Evolutionary conservation across 2,888 invertebrate genomes (phyloP), one percentile per base, ranked within the genome.

Genomic region (Noctuana brunneofusca): DNA sequence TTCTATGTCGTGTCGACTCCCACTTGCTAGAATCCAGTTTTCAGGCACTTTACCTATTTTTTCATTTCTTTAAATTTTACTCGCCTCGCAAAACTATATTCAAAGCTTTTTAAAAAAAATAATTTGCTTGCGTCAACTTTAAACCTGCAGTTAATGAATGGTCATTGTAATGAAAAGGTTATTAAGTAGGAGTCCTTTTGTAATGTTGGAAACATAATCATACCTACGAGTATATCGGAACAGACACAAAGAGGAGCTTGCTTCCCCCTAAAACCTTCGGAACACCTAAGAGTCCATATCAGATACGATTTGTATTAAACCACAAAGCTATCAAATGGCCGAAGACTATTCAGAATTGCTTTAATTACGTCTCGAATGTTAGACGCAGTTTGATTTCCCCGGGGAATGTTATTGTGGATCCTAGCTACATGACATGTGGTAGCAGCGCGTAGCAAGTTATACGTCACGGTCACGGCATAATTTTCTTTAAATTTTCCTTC

Each of bases 311-410:
- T 46, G 35, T 43, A 54, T 48, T 30, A 43, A 30, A 27, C 62
- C 55, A 11, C 49, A 62, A 55, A 48, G 24, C 48, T 18, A 53
- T 59, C 46, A 62, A 38, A 18, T 54, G 54, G 30, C 38, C 48
- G 38, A 50, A 50, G 55, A 62, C 48, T 35, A 55, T 64, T 65
- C 65, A 63, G 65, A 64, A 68, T 66, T 63, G 65, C 64, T 62
- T 64, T 69, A 71, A 71, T 71, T 68, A 67, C 64, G 64, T 68
- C 66, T 69, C 69, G 68, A 68, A 66, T 69, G 68, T 66, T 68
- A 68, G 69, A 67, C 64, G 49, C 64, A 69, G 66, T 71, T 68
- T 69, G 69, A 71, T 71, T 71, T 71, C 71, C 69, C 71, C 35
- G 6, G 67, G 56, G 69, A 55, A 18, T 20, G 38, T 24, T 48